Base-by-base conservation (phyloP, 1,140 invertebrate species). In the Zaprionus davidi region DNA sequence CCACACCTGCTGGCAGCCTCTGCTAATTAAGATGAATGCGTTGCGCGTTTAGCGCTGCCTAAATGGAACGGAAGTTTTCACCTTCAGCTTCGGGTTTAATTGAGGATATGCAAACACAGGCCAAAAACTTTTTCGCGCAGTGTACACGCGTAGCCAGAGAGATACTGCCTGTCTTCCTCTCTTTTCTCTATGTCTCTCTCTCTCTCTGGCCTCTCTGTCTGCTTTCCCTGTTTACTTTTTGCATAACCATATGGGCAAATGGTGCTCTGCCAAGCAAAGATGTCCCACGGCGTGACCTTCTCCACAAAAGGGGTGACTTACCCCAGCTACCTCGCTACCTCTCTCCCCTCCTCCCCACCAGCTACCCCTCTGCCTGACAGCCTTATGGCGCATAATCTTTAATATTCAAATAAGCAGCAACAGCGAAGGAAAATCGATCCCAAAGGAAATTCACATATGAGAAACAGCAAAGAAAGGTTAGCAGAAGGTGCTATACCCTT, bases 21-120 rank as follows among this genome's bases (percentile, higher is more conserved):
- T 60, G 75, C 82, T 88, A 88, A 88, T 88, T 88, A 88, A 88
- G 84, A 88, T 90, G 85, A 81, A 88, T 88, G 84, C 84, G 81
- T 84, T 66, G 84, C 38, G 65, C 85, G 71, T 88, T 88, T 88
- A 88, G 59, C 84, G 59, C 84, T 74, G 75, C 78, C 81, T 88
- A 88, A 88, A 90, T 88, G 84, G 79, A 73, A 78, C 81, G 84
- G 78, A 90, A 88, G 71, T 74, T 81, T 63, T 20, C 56, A 65
- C 66, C 73, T 79, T 64, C 76, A 73, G 83, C 58, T 15, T 34
- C 13, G 31, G 46, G 36, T 68, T 74, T 51, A 64, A 53, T 60
- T 68, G 55, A 36, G 53, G 20, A 34, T 68, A 36, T 38, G 58
- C 31, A 11, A 46, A 58, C 36, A 22, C 15, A 12, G 17, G 58